Evolutionary conservation across 2,113 vertebrate species (phyloP), one percentile per base, ranked within the genome.

Genomic region (Megaceryle torquata): DNA sequence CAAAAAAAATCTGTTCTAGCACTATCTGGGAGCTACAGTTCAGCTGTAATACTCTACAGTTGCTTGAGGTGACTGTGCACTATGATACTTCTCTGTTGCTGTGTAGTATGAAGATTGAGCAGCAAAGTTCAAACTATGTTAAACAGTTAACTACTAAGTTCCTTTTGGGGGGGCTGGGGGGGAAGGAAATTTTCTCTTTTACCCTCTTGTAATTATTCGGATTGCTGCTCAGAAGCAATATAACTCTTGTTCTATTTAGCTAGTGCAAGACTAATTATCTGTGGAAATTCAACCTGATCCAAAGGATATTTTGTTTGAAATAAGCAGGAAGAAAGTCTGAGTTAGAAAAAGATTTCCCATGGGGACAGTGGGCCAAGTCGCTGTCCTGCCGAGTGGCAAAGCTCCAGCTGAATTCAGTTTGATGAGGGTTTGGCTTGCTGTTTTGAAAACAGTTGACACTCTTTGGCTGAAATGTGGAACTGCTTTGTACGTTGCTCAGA

Each of bases 181-280:
- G n/a, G 56, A 29, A 86, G 82, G 20, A 61, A 10, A 57, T 93
- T 82, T 82, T 91, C 88, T 94, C 93, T 92, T 86, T 79, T 85
- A 70, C 57, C 24, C 53, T 61, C 15, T 50, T 95, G 86, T 89
- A 96, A 88, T 96, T 95, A 91, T 76, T 92, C 72, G 79, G 85
- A 71, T 87, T 93, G 83, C 46, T 76, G 24, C 64, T 93, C 37
- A 81, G 65, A 68, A 96, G 86, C 70, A 79, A 31, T 96, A 76
- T 91, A 96, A 80, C 81, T 94, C 78, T 67, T 89, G 86, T 89
- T 94, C 82, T 92, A 91, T 97, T 95, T 90, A 95, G 88, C 86
- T 90, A 89, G 90, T 93, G 83, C 81, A 96, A 87, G 91, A 76
- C 93, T 96, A 95, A 92, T 97, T 97, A 95, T 97, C 92, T 94